These are phyloP conservation scores for Camponotus vicinus DNA, from an alignment of 1,140 invertebrate species.

Conservation along the genomic window DNA sequence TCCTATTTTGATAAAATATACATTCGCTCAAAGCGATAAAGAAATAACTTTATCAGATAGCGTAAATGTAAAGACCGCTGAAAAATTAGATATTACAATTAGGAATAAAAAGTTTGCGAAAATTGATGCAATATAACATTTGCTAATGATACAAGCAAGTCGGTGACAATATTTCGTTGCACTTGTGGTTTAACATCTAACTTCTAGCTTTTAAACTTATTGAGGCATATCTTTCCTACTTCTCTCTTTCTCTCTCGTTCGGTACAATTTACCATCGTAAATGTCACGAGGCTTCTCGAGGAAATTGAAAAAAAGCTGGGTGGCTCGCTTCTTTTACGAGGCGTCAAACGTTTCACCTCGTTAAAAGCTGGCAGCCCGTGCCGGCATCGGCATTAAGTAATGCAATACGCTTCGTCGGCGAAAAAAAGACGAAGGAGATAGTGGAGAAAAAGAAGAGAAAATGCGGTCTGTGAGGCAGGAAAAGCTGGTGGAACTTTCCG, in stretches of 20 bases:
- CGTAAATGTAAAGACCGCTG: not conserved
- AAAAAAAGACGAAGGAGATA: slow-evolving; percentile 64
- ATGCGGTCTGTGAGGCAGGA: slow-evolving; percentile 51
- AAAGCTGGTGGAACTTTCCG: slow-evolving; percentile 68
- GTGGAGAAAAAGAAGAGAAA: slow-evolving; percentile 9
- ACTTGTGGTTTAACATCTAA: not conserved
- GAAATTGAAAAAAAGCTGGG: slow-evolving; percentile 76
- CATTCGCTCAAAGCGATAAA: not conserved
- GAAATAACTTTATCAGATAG: not conserved
- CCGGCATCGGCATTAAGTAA: slow-evolving; percentile 75
- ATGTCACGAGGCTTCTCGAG: slow-evolving; percentile 61
- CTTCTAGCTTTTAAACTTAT: slow-evolving; percentile 36
- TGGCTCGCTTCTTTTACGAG: slow-evolving; percentile 67
- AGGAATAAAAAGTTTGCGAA: not conserved
- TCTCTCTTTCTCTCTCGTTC: not conserved
- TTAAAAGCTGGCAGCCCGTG: slow-evolving; percentile 73
- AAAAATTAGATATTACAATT: not conserved
- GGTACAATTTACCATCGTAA: slow-evolving; percentile 59
- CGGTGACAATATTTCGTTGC: not conserved
- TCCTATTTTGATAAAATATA: not conserved
- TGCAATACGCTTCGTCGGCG: slow-evolving; percentile 70
- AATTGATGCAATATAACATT: not conserved
- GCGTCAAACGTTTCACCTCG: slow-evolving; percentile 76
- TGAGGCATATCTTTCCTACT: not conserved
- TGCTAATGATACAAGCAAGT: not conserved